Base-by-base conservation (phyloP, 2,797 vertebrate genomes). In the Sphaeramia orbicularis region DNA sequence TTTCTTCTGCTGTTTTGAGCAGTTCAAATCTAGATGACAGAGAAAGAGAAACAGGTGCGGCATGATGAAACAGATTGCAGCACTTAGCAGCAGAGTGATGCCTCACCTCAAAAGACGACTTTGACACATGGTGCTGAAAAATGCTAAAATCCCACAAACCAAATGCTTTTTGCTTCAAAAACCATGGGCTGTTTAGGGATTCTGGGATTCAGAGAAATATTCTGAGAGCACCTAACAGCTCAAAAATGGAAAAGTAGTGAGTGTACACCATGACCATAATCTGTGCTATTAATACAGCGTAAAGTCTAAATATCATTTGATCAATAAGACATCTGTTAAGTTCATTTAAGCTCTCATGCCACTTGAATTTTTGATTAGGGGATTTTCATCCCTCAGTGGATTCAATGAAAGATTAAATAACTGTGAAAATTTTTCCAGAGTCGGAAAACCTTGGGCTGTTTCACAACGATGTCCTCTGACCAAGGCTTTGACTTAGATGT, bases 191-290 rank as follows among this genome's bases (percentile, higher is more conserved):
- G 32, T 59, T 65, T 24, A 12, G 19, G 35, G 36, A 60, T 40
- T 36, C 8, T 6, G 43, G 15, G 38, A 5, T 45, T 67, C 36
- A 55, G 6, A 36, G 11, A 18, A 14, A 27, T 4, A 45, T 14
- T 13, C 47, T 14, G 19, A 30, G 35, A 16, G 14, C 0, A 24
- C 32, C n/a, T 21, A 50, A 30, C 48, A 56, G 21, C 21, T 56
- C 38, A 9, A 14, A 40, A 55, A 55, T 56, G 54, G 43, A 15
- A 43, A 56, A 27, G 38, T 56, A 7, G 19, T 56, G 14, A 32
- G 21, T n/a, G 52, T 27, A 19, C 8, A 36, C 8, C 38, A 36
- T 40, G 27, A 43, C 24, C 11, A 37, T 52, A 56, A 38, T 45
- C 35, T 42, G 9, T 16, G 27, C 7, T 63, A 14, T 41, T 27